Percentiles rank a stretch among this genome's conserved stretches.
These are phyloP conservation scores for Xanthorhoe spadicearia DNA, from an alignment of 2,888 invertebrate genomes.

Conservation along the genomic window DNA sequence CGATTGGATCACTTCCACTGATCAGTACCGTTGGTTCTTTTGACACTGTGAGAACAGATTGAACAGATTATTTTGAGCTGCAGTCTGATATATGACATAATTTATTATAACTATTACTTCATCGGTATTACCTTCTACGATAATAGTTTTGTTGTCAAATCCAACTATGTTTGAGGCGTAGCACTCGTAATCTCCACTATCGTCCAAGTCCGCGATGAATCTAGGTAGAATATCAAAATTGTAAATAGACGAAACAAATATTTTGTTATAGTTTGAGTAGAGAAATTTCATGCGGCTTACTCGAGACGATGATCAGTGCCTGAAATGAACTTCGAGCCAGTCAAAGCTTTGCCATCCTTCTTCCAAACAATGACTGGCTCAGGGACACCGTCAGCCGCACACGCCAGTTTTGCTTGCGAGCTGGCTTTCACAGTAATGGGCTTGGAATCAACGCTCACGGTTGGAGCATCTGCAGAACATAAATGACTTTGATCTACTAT, in stretches of 20 bases:
- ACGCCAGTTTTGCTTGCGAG: conserved; percentile 16
- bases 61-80: background rate
- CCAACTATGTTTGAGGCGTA: conserved; percentile 18
- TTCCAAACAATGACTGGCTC: conserved; percentile 18
- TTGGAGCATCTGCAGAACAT: conserved; percentile 18
- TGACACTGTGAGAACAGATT: background rate
- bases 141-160: conserved; percentile 6
- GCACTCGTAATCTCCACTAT: conserved; percentile 26
- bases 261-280: too few relatives aligned
- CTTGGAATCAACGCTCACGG: conserved; percentile 9
- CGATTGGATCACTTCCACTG: background rate
- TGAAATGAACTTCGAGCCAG: conserved; percentile 10
- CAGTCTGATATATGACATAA: background rate
- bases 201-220: conserved; percentile 16
- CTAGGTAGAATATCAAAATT: conserved; percentile 3
- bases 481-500: background rate
- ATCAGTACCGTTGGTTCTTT: background rate
- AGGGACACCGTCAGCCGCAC: conserved; percentile 21
- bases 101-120: background rate
- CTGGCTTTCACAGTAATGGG: background rate
- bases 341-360: conserved; percentile 9
- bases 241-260: too few relatives aligned
- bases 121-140: conserved; percentile 15
- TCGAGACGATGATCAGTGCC: conserved; percentile 17
- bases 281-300: background rate